Evolutionary conservation across 2,113 vertebrate species (phyloP).

Genomic region (Oryzias woworae): DNA sequence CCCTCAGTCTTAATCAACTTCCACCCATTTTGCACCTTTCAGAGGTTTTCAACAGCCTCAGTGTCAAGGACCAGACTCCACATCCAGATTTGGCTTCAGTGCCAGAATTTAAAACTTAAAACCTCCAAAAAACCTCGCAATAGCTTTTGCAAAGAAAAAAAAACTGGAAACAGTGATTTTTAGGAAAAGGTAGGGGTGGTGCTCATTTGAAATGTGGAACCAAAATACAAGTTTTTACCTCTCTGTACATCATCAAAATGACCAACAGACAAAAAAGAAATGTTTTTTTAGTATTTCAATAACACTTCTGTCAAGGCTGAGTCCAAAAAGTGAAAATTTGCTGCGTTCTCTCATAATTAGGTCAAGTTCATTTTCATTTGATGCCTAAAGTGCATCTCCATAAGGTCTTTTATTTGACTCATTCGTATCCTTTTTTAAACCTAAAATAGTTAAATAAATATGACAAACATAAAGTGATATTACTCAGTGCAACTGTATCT

Average conservation of each 20-base stretch:
- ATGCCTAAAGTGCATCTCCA: no score
- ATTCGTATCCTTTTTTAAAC: no score
- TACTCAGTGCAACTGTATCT: no score
- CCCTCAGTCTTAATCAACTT: conserved; percentile 66
- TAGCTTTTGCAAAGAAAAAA: neutral
- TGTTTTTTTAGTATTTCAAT: conserved; percentile 23
- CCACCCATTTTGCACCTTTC: conserved; percentile 40
- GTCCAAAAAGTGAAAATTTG: neutral
- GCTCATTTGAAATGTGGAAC: neutral
- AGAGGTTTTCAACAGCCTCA: conserved; percentile 24
- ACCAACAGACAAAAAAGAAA: no score
- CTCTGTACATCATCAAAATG: no score
- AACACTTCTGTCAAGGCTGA: conserved; percentile 34
- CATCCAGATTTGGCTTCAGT: conserved; percentile 21
- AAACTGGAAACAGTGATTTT: neutral
- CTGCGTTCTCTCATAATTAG: no score
- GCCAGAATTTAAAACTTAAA: neutral
- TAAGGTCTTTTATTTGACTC: no score
- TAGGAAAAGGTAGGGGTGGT: neutral
- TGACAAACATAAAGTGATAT: no score
- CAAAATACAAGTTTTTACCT: no score
- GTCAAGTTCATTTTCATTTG: no score
- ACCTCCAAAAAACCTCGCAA: neutral
- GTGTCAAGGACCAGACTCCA: conserved; percentile 34
- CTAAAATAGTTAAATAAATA: no score